Evolutionary conservation across 2,113 vertebrate genomes (phyloP), one percentile per base, ranked within the genome.

Genomic region (Sebastes schlegelii): DNA sequence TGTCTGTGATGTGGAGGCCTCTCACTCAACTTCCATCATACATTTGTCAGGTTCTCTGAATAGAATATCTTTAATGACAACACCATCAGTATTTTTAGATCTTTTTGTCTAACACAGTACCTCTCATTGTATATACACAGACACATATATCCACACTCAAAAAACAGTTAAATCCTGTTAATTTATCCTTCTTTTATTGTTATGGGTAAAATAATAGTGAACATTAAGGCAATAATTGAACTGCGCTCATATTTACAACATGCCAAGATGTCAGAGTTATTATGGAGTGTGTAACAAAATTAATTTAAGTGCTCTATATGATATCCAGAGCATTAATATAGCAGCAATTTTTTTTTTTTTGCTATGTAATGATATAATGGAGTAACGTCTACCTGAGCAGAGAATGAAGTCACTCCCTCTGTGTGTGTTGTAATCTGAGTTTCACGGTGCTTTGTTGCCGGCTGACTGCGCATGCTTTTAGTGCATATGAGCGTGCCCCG

Each of bases 251-350:
- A 74, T 87, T 90, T 61, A 92, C 81, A 81, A 2, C 9, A 74
- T 79, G 12, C 60, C 85, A 46, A 83, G 49, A n/a, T 26, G 45
- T 64, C 85, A 76, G 48, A 46, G 69, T 85, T 86, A 73, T 87
- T 79, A 74, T 86, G 58, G 34, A 74, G 89, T 76, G 79, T 88
- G 23, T 40, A 90, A 91, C 85, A 79, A 87, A 91, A 58, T 13
- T 60, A 4, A 75, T 85, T 76, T 55, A 83, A 82, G 5, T 69
- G 71, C 45, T 66, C 26, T 26, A 26, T 26, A 26, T 26, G 26
- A 26, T 26, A 26, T 26, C 26, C 26, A 26, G 26, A 26, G 26
- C 2, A 26, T 26, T 26, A 26, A 26, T 26, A 26, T 26, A 26
- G 26, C 26, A 26, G 2, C 26, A 26, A 26, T 23, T 23, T 23